Percentiles rank a stretch among this genome's conserved stretches.
These are phyloP conservation scores for Drosophila fuyamai DNA, from an alignment of 1,140 invertebrate species.

Conservation along the genomic window DNA sequence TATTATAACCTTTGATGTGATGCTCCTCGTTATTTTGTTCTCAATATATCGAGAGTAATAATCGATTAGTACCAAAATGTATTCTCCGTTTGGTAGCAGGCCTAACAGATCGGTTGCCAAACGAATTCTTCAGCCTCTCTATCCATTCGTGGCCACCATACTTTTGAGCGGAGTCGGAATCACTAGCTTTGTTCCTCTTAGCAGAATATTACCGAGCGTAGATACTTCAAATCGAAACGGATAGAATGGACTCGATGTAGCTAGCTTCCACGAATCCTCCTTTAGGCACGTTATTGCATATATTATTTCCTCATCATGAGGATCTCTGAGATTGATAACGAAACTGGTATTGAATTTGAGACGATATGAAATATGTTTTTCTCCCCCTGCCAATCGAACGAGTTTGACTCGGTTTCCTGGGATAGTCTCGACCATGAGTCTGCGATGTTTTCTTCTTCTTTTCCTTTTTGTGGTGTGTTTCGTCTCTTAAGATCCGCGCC, in stretches of 20 bases:
- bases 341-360: slow-evolving; percentile 10
- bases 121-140: neutral
- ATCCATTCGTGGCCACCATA: neutral
- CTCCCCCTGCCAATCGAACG: slow-evolving; percentile 11
- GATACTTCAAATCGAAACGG: neutral
- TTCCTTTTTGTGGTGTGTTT: too few relatives aligned
- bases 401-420: neutral
- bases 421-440: slow-evolving; percentile 23
- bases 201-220: neutral
- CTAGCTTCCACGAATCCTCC: slow-evolving; percentile 1
- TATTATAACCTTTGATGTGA: slow-evolving; percentile 1
- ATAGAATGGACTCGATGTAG: neutral
- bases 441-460: slow-evolving; percentile 1
- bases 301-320: slow-evolving; percentile 22
- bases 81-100: neutral
- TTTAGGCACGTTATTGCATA: slow-evolving; percentile 9
- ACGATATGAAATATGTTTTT: slow-evolving; percentile 19
- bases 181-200: neutral
- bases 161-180: neutral
- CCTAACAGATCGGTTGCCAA: neutral
- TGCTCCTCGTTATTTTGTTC: neutral
- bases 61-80: neutral
- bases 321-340: slow-evolving; percentile 23
- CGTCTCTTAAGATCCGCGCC: too few relatives aligned
- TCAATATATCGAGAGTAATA: slow-evolving; percentile 4